Evolutionary conservation across 2,797 vertebrate genomes (phyloP).

Genomic region (Neopelma chrysocephalum): DNA sequence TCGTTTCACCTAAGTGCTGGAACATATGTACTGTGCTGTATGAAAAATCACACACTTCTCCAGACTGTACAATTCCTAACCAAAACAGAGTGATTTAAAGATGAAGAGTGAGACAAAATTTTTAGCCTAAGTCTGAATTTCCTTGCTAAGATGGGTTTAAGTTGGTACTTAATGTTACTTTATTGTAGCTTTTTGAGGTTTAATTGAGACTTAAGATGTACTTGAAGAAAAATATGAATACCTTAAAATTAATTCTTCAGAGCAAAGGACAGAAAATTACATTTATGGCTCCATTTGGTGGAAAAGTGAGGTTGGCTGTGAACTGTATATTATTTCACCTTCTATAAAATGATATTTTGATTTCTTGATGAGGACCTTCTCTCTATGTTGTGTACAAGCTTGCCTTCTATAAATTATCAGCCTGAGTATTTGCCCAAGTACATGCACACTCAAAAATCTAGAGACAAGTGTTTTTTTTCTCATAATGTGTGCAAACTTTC

Average conservation of each 20-base stretch:
- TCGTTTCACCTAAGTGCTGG: slow-evolving; percentile 59
- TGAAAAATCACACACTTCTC: slow-evolving; percentile 67
- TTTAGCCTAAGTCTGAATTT: slow-evolving; percentile 65
- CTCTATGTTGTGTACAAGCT: not conserved
- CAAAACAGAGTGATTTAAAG: slow-evolving; percentile 70
- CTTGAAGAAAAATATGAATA: slow-evolving; percentile 73
- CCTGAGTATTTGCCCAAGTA: not conserved
- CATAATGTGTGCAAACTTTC: not conserved
- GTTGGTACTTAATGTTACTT: slow-evolving; percentile 73
- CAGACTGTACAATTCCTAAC: slow-evolving; percentile 52
- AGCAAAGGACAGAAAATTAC: slow-evolving; percentile 67
- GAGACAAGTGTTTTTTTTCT: not conserved
- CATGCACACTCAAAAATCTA: not conserved
- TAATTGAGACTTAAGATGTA: slow-evolving; percentile 74
- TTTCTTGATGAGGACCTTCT: slow-evolving; percentile 1
- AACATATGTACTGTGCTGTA: slow-evolving; percentile 55
- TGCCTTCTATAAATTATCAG: not conserved
- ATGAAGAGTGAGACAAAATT: slow-evolving; percentile 58
- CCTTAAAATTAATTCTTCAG: slow-evolving; percentile 74
- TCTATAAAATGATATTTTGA: slow-evolving; percentile 52
- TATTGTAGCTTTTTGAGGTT: slow-evolving; percentile 70
- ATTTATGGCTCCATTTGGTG: slow-evolving; percentile 69
- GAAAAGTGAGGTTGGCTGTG: slow-evolving; percentile 59
- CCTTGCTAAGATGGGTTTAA: slow-evolving; percentile 70
- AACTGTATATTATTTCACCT: slow-evolving; percentile 54